Percentiles rank a stretch among this genome's conserved stretches.
These are phyloP conservation scores for Aselliscus stoliczkanus DNA, from an alignment of 2,797 vertebrate genomes.

Conservation along the genomic window DNA sequence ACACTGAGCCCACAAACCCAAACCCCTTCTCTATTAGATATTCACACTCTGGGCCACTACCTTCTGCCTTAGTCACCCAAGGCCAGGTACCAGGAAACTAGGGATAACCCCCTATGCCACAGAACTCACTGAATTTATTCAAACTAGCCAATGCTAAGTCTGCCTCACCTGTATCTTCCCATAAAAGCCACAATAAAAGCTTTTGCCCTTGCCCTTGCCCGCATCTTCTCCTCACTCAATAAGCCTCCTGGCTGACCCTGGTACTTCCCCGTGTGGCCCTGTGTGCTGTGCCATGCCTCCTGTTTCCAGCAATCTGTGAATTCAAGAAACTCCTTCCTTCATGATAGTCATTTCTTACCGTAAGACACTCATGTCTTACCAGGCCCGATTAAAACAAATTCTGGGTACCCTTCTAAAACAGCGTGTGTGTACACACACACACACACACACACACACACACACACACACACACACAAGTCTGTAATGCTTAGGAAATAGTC, in stretches of 20 bases:
- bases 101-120: too few relatives aligned
- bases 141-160: not conserved
- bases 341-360: not conserved
- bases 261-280: not conserved
- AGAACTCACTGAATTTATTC: not conserved
- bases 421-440: too few relatives aligned
- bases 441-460: too few relatives aligned
- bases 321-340: not conserved
- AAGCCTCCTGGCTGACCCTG: not conserved
- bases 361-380: not conserved
- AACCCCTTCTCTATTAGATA: not conserved
- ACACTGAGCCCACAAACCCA: too few relatives aligned
- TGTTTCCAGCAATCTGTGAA: not conserved
- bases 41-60: not conserved
- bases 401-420: not conserved
- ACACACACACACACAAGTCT: not conserved
- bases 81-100: not conserved
- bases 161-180: not conserved
- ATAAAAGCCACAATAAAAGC: not conserved
- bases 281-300: not conserved
- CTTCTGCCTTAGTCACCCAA: not conserved
- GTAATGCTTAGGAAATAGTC: not conserved
- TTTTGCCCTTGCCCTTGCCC: not conserved
- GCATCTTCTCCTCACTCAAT: accelerated
- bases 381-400: not conserved